Conservation (phyloP, 1,140 invertebrate genomes). For the Habropoda laboriosa region DNA sequence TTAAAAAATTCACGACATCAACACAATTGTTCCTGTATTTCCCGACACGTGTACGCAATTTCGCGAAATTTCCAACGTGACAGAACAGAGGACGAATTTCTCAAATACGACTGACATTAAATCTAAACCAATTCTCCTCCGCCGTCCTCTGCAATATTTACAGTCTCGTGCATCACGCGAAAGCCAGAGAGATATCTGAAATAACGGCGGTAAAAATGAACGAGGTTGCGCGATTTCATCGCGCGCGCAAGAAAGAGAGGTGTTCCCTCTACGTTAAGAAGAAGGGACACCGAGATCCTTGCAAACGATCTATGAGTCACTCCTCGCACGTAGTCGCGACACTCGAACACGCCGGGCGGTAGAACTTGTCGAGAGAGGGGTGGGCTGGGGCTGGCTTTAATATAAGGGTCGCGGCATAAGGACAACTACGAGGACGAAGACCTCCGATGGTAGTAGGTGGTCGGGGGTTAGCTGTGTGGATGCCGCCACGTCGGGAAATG, state of each 20-base stretch:
- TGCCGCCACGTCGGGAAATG: conserved; percentile 66
- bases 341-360: background rate
- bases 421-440: conserved; percentile 12
- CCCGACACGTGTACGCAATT: no score
- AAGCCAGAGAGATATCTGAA: background rate
- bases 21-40: no score
- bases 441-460: conserved; percentile 14
- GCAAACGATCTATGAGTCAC: background rate
- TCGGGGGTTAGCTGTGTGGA: no score
- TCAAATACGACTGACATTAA: background rate
- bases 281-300: background rate
- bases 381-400: conserved; percentile 63
- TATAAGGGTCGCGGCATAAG: conserved; percentile 46
- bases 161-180: background rate
- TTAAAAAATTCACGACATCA: no score
- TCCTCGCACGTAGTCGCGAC: conserved; percentile 1
- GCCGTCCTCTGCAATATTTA: conserved; percentile 5
- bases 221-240: conserved; percentile 1
- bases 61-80: background rate
- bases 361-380: background rate
- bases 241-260: background rate
- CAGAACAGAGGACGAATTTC: no score
- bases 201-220: conserved; percentile 17
- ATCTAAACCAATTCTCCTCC: background rate
- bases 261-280: no score